Evolutionary conservation across 1,140 invertebrate species (phyloP).

Genomic region (Brachionus rotundiformis): DNA sequence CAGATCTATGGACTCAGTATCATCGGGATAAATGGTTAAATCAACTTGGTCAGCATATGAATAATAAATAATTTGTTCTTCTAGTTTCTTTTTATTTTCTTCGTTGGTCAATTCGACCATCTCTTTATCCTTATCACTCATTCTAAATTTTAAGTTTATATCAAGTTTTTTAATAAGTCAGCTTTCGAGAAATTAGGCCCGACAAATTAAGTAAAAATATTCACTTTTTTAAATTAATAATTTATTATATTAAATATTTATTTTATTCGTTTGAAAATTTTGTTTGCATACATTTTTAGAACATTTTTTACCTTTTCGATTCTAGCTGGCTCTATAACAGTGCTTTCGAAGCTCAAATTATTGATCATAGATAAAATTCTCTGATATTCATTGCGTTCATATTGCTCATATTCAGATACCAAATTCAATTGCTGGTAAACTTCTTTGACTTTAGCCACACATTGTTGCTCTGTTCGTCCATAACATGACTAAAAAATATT

Average conservation of each 20-base stretch:
- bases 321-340: conserved; percentile 34
- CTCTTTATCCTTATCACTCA: neutral
- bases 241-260: conserved; percentile 54
- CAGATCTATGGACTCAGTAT: conserved; percentile 33
- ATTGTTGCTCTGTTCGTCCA: conserved; percentile 71
- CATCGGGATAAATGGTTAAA: neutral
- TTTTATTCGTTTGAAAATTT: conserved; percentile 64
- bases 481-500: conserved; percentile 72
- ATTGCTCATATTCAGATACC: conserved; percentile 75
- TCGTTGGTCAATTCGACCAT: conserved; percentile 18
- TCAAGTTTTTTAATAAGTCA: neutral
- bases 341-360: conserved; percentile 55
- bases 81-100: conserved; percentile 36
- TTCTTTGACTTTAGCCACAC: conserved; percentile 73
- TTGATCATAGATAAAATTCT: conserved; percentile 58
- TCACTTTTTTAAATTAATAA: neutral
- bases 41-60: conserved; percentile 31
- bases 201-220: neutral
- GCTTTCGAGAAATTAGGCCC: neutral
- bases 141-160: conserved; percentile 7
- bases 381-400: conserved; percentile 74
- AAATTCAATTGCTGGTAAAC: conserved; percentile 79
- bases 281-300: conserved; percentile 61
- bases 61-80: conserved; percentile 50
- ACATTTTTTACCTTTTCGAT: conserved; percentile 55